Evolutionary conservation across 23 tunicate genomes (phyloP), one percentile per base, ranked within the genome.

Genomic region (Styela clava): DNA sequence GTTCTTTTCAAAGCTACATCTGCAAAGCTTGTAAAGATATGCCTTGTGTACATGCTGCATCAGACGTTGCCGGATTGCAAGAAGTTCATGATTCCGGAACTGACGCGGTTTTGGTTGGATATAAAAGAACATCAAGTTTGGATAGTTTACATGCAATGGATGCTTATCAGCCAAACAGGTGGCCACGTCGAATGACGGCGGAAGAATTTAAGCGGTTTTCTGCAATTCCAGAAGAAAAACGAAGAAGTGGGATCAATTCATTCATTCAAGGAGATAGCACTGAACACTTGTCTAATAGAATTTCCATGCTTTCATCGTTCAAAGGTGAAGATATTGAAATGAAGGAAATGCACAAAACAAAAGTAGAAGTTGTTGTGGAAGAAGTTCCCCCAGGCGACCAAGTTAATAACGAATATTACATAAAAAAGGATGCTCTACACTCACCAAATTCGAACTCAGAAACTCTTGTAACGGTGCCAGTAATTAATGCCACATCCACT

Each of bases 191-290:
- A 35, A 81, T 82, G 83, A 85, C 88, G 25, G 84, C 90, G 3
- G 85, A 91, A 65, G 97, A 91, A 36, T 85, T 86, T 72, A 78
- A 78, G 33, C 52, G 97, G 36, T 91, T 91, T 78, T 91, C 97
- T 18, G 87, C 86, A 1, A 91, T 91, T 44, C 97, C 90, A 28
- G 97, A 91, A 73, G 97, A 91, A 71, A 74, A 80, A 35, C 82
- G 89, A 64, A 82, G 89, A 61, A 86, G 86, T 34, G 86, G 86
- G 3, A 82, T 86, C 0, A 86, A 81, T 63, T 86, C 90, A 5
- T 79, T 86, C 2, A 37, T 67, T 36, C 62, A 27, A 34, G 82
- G 63, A 22, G 73, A 51, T 27, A 81, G 73, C 31, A 74, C 62
- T 20, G 85, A 74, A 71, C 81, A 76, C 24, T 24, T 76, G 25